These are phyloP conservation scores for Petrocephalus microphthalmus DNA, from an alignment of 2,113 vertebrate genomes.

Conservation along the genomic window DNA sequence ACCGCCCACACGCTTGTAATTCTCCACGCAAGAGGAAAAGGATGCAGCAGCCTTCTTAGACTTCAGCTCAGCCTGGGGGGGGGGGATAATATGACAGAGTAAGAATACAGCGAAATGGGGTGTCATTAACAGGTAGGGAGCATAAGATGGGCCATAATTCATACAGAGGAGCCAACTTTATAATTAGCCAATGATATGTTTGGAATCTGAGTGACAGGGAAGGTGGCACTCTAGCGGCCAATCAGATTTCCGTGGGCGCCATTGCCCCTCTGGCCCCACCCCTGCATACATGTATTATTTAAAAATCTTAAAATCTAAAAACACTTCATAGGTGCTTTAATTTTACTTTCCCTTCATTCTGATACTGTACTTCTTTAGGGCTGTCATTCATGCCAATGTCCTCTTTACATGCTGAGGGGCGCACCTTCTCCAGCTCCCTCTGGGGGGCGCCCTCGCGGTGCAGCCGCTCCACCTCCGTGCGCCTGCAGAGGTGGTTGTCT, in stretches of 20 bases:
- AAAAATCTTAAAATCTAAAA: not conserved
- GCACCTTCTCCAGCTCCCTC: conserved; percentile 89
- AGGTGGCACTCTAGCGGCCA: not conserved
- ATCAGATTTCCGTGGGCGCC: not conserved
- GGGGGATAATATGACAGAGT: too few relatives aligned
- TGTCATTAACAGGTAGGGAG: not conserved
- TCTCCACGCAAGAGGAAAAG: conserved; percentile 74
- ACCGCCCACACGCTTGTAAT: conserved; percentile 75
- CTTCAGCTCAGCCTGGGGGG: conserved; percentile 80
- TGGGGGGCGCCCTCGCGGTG: conserved; percentile 76
- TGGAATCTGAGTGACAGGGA: not conserved
- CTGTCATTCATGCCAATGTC: not conserved
- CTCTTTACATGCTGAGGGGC: not conserved
- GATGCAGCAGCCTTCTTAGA: conserved; percentile 80
- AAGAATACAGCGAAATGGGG: not conserved
- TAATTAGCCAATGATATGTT: not conserved
- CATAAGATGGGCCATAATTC: not conserved
- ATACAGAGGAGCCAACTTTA: not conserved
- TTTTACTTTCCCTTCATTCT: not conserved
- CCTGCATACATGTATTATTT: not conserved
- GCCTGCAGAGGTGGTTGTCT: conserved; percentile 78
- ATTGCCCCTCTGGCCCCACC: not conserved
- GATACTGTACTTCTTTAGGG: not conserved
- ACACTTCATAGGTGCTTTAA: not conserved
- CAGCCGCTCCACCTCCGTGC: conserved; percentile 80